A percentile compares a stretch with the other conserved stretches of the same genome.
Evolutionary conservation across 2,113 vertebrate genomes (phyloP).

Genomic region (Pundamilia nyererei): DNA sequence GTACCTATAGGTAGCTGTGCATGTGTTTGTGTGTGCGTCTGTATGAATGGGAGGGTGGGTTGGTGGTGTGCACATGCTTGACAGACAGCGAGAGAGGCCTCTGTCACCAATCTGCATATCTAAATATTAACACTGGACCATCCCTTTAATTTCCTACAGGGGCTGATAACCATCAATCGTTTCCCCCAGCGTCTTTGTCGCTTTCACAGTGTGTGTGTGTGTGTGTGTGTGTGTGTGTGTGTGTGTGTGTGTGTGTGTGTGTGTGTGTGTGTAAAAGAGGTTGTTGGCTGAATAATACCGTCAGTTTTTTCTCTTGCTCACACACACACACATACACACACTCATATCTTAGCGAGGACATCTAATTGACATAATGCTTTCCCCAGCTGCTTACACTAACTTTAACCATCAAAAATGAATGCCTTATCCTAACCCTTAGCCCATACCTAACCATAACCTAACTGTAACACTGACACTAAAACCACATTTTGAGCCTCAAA

Average conservation of each 20-base stretch:
- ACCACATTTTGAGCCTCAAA: not conserved
- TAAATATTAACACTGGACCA: constrained; percentile 85
- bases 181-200: constrained; percentile 85
- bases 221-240: not conserved
- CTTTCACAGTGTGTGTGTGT: not conserved
- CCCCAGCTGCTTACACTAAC: not conserved
- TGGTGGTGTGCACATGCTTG: not conserved
- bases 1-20: not conserved
- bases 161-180: constrained; percentile 88
- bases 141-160: constrained; percentile 98
- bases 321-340: not conserved
- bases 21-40: not conserved
- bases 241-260: not conserved
- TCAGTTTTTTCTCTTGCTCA: constrained; percentile 32
- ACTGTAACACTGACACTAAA: not conserved
- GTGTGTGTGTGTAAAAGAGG: not conserved
- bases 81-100: constrained; percentile 43
- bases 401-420: not conserved
- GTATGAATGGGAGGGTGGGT: not conserved
- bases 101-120: constrained; percentile 91
- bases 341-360: not conserved
- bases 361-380: not conserved
- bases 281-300: constrained; percentile 34
- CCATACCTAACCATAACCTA: not conserved
- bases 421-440: not conserved